Evolutionary conservation across 2,113 vertebrate species (phyloP).

Genomic region (Anguilla japonica): DNA sequence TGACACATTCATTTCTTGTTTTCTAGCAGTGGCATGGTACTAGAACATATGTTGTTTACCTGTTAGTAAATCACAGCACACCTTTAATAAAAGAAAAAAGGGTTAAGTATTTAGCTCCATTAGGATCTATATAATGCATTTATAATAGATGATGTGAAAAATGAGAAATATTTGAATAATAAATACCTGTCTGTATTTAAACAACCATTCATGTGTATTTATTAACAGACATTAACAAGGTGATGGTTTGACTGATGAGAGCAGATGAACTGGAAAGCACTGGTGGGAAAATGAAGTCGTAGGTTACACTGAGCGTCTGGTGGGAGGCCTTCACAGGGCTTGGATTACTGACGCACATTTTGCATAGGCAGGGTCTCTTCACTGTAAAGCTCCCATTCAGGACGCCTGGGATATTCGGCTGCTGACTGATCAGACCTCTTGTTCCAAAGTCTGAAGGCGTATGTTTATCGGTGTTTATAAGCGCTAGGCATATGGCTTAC

Average conservation of each 20-base stretch:
- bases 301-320: background rate
- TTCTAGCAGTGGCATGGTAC: too few species aligned
- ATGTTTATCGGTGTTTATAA: background rate
- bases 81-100: too few species aligned
- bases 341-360: conserved; percentile 32
- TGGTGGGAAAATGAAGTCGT: conserved; percentile 15
- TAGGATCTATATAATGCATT: too few species aligned
- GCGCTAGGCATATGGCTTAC: conserved; percentile 1
- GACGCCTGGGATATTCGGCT: background rate
- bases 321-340: conserved; percentile 1
- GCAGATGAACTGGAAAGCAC: background rate
- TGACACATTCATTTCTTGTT: too few species aligned
- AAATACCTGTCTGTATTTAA: background rate
- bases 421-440: background rate
- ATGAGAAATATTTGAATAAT: too few species aligned
- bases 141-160: too few species aligned
- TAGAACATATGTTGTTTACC: too few species aligned
- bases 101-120: too few species aligned
- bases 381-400: background rate
- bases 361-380: background rate
- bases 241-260: background rate
- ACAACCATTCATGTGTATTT: background rate
- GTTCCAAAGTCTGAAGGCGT: background rate
- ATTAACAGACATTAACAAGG: background rate
- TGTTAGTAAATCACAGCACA: too few species aligned